Base-by-base conservation (phyloP, 64 coral and sea anemone genomes). In the Porites australiensis region DNA sequence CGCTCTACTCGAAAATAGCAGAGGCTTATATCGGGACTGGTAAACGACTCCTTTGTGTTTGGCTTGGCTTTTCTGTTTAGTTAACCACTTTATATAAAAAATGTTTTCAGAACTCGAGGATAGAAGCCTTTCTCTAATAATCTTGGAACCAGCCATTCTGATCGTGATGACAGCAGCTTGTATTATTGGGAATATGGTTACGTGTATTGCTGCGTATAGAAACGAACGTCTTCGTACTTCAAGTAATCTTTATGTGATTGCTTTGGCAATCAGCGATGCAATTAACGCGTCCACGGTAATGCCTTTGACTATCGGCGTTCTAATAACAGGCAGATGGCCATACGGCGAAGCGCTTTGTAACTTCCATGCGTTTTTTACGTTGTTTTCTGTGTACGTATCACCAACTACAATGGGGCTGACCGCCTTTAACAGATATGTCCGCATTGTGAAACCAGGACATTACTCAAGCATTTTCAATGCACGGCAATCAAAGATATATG, bases 181-280 rank as follows among this genome's bases (percentile, higher is more conserved):
- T 43, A 44, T 92, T 14, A 37, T 58, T 16, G 82, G 90, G 44
- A 92, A 92, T 67, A 45, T 84, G 55, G 43, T 92, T 13, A 84
- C 58, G 6, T 92, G 90, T 44, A 37, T 92, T 9, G 90, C 90
- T 4, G 51, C 78, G 45, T 71, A 77, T 44, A 92, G 82, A 45
- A 87, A 92, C 49, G 55, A 44, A 53, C 59, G 90, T 13, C 49
- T 92, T 10, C 83, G 90, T 68, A 86, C 82, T 57, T 86, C 90
- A 2, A 87, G 45, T n/a, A 92, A 92, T 67, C 72, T 92, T 9
- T 92, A 92, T 9, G 19, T 92, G 16, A 66, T 86, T 46, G 72
- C 90, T 21, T 45, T 76, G 18, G 73, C 73, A 19, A 44, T 50
- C 73, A 76, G 73, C 48, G 73, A 76, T 76, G 48, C 48, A 48